Evolutionary conservation across 2,113 vertebrate genomes (phyloP).

Genomic region (Colaptes auratus): DNA sequence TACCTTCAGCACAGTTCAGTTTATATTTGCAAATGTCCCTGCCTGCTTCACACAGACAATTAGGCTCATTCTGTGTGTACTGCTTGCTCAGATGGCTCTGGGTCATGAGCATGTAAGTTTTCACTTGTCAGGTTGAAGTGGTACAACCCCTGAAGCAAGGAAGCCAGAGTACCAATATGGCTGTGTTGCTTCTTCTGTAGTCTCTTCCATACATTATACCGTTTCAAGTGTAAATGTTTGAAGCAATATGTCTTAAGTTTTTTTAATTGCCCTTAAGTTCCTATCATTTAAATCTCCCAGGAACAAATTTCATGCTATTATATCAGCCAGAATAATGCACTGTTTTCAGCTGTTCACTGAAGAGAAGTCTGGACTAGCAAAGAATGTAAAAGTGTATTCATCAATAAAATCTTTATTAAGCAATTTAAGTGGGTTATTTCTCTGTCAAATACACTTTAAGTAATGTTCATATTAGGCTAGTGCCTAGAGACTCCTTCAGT

Average conservation of each 20-base stretch:
- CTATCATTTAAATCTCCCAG: not conserved
- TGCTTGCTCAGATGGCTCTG: not conserved
- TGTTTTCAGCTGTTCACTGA: not conserved
- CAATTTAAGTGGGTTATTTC: not conserved
- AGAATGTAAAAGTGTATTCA: constrained; percentile 4
- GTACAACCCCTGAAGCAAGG: not conserved
- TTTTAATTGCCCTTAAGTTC: not conserved
- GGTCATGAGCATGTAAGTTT: not conserved
- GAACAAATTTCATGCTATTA: not conserved
- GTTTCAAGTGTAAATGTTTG: not conserved
- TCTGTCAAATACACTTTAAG: not conserved
- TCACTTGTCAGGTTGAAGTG: not conserved
- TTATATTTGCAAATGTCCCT: constrained; percentile 48
- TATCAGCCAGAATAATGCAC: not conserved
- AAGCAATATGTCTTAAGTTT: not conserved
- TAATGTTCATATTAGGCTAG: not conserved
- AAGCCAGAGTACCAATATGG: not conserved
- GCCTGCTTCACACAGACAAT: constrained; percentile 16
- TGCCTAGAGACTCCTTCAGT: not conserved
- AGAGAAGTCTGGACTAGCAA: not conserved
- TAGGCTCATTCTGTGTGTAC: not conserved
- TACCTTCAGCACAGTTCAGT: not conserved
- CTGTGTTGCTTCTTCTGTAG: not conserved
- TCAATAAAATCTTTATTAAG: not conserved
- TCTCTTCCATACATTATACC: not conserved